Evolutionary conservation across 1,140 invertebrate species (phyloP), one percentile per base, ranked within the genome.

Genomic region (Gerris buenoi): DNA sequence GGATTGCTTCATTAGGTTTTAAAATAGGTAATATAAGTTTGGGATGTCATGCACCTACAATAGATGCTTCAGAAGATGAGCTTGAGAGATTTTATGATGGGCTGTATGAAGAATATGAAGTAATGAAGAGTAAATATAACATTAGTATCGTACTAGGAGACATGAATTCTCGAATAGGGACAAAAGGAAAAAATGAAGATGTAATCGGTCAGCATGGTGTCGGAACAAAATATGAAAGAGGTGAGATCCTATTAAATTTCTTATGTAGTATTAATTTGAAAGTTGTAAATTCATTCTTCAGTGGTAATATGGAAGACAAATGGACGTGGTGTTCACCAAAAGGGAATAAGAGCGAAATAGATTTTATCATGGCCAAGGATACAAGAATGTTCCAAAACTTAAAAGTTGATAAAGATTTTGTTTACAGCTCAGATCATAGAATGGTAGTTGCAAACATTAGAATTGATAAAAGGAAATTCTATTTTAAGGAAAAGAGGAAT

Each of bases 301-400:
- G 58, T 22, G 58, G 58, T 5, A 60, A 5, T 22, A 60, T 60
- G 22, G 58, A 60, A 22, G 22, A 60, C 23, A 60, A 60, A 60
- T 60, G 58, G 58, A 60, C 58, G 23, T 60, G 58, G 58, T 60
- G 58, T 60, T 60, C 58, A 13, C 58, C 58, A 22, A 5, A 22
- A 25, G 58, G 58, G 22, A 13, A 60, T 25, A 60, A 60, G 23
- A 60, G 58, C 23, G 58, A 60, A 22, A 60, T 60, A 5, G 58
- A 60, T 25, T 60, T 60, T 22, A 25, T 60, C 22, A 60, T 60
- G 58, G 58, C 58, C 5, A 60, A 60, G 23, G 58, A 60, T 60
- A 22, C 23, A 14, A 60, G 58, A 25, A 60, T 13, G 3, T 60
- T 60, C 23, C 10, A 60, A 13, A 22, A 60, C 23, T 10, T 60